A percentile compares a stretch with the other conserved stretches of the same genome.
These are phyloP conservation scores for Caradrina clavipalpis DNA, from an alignment of 2,888 invertebrate genomes.

Conservation along the genomic window DNA sequence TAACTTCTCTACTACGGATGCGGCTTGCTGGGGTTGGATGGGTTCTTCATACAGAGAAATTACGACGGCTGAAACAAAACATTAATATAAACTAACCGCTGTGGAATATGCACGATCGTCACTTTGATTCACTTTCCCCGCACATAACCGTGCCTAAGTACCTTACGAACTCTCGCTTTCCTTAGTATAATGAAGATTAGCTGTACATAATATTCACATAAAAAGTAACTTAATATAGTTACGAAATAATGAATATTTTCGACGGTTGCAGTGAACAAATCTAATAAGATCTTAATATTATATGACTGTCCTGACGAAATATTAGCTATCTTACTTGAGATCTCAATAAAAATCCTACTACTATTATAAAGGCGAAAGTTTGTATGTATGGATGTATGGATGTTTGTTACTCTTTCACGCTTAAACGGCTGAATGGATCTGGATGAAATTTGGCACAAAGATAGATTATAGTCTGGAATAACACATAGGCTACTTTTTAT, in stretches of 20 bases:
- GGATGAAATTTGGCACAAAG: too few relatives aligned
- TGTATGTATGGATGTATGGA: too few relatives aligned
- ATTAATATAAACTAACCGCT: slow-evolving; percentile 50
- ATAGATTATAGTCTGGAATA: too few relatives aligned
- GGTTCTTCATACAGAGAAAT: slow-evolving; percentile 98
- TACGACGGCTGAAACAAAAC: slow-evolving; percentile 95
- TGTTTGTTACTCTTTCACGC: too few relatives aligned
- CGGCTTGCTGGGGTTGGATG: slow-evolving; percentile 98
- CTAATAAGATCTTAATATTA: slow-evolving; percentile 12
- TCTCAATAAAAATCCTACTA: too few relatives aligned
- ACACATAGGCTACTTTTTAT: too few relatives aligned
- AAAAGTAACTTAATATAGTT: slow-evolving; percentile 20
- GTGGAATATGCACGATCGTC: slow-evolving; percentile 28
- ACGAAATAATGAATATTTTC: slow-evolving; percentile 28
- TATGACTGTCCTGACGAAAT: not conserved
- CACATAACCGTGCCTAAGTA: slow-evolving; percentile 36
- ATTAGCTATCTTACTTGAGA: not conserved
- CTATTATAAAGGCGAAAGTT: too few relatives aligned
- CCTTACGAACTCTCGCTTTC: slow-evolving; percentile 56
- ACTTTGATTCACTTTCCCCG: slow-evolving; percentile 47
- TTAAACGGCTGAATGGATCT: too few relatives aligned
- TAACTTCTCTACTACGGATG: slow-evolving; percentile 98
- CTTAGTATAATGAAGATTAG: slow-evolving; percentile 34
- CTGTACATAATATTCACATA: slow-evolving; percentile 25
- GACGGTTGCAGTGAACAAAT: slow-evolving; percentile 8